Base-by-base conservation (phyloP, 2,113 vertebrate genomes). In the Poicephalus meyeri region DNA sequence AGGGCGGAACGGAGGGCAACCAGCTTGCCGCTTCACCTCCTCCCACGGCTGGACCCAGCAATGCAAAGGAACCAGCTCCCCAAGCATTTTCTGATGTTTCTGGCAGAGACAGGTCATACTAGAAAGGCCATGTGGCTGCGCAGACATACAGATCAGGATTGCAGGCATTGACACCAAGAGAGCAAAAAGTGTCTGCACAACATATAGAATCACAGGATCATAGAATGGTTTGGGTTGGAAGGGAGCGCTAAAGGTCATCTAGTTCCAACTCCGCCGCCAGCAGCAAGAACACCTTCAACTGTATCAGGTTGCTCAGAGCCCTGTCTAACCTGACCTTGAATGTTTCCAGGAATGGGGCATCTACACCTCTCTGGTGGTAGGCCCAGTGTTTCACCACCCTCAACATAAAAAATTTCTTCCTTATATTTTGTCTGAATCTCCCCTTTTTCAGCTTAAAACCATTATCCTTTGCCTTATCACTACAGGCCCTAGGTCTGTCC, bases 51-150 rank as follows among this genome's bases (percentile, higher is more conserved):
- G 3, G 83, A 53, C 69, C 69, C 52, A 7, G 3, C 12, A 74
- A 78, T 7, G 72, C 72, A 68, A 70, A 50, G 60, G 42, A 94
- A 56, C 35, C 70, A 21, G 60, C 55, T 74, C 89, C 92, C 76
- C 64, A 69, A 64, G 20, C n/a, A 72, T 84, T 63, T 84, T 78
- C 89, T 91, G 92, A 95, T 95, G 70, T 78, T 91, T 91, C 74
- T 95, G 91, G 93, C 95, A 86, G 73, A 89, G 90, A 89, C n/a
- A 18, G 72, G 80, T 88, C 79, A 74, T 42, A 46, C 35, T 58
- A 56, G 58, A 81, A 87, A 68, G 80, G 63, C 78, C 90, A 79
- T 37, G 60, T 46, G 88, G 72, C 85, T 88, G 65, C 1, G 3
- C 49, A 86, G 72, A 84, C 74, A 53, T 18, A 77, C 9, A 73